Base-by-base conservation (phyloP, 1,140 invertebrate genomes). In the Dryas iulia region DNA sequence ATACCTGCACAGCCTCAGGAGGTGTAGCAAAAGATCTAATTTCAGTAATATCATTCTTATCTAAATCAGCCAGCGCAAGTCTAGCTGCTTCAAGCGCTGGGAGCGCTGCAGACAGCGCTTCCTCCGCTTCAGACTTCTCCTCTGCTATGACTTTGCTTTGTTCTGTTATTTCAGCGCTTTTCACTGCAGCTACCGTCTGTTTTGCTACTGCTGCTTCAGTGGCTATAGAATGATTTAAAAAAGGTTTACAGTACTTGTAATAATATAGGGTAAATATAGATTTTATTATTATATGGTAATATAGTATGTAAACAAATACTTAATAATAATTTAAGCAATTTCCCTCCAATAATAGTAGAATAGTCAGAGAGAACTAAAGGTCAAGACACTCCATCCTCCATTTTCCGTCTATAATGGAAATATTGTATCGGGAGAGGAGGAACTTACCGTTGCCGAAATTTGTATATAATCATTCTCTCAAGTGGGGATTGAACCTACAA, bases 1-100 rank as follows among this genome's bases (percentile, higher is more conserved):
- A 25, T 54, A 90, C 88, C 87, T 98, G 97, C 14, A 98, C 97
- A 33, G 96, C 94, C 74, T 97, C 95, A 0, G 97, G 97, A 0
- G 97, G 97, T n/a, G 97, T 97, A 28, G 96, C 95, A 83, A 98
- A 98, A 0, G 96, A 97, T 67, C 97, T 93, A 74, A 98, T 98
- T 93, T 98, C 97, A 28, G 97, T 97, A 68, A 98, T 98, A 81
- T 98, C 97, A 0, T 94, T 93, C 89, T 98, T 98, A 47, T 98
- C 96, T 7, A 98, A 89, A 70, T 97, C 95, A 6, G 94, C 93
- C 0, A 98, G 92, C 0, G 97, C 97, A 2, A 94, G 71, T 81
- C 95, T 93, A 1, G 97, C 97, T n/a, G 94, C 94, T 75, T 97
- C 95, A 0, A 98, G 84, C 0, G 95, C 96, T 0, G 97, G 97